These are phyloP conservation scores for Formica selysi DNA, from an alignment of 1,140 invertebrate genomes.

Conservation along the genomic window DNA sequence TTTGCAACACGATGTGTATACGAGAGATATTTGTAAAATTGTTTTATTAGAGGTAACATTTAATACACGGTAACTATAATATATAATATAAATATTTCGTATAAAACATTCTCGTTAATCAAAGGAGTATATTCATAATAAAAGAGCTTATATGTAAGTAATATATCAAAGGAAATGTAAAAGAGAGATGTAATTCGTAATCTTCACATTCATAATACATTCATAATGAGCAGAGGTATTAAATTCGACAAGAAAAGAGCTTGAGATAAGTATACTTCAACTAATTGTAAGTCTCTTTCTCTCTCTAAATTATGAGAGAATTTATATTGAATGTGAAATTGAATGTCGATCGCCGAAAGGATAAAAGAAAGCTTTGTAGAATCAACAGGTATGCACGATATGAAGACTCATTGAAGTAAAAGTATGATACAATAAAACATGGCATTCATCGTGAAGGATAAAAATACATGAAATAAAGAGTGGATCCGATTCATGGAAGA, in stretches of 20 bases:
- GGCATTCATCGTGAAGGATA: neutral
- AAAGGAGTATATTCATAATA: too few relatives aligned
- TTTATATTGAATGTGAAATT: neutral
- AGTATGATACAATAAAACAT: neutral
- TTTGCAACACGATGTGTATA: neutral
- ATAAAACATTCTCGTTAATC: neutral
- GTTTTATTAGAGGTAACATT: neutral
- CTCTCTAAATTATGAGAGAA: neutral
- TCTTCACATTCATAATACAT: neutral
- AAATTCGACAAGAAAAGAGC: constrained; percentile 7
- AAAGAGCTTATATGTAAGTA: neutral
- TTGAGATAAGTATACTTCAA: neutral
- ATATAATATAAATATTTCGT: neutral
- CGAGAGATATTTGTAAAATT: neutral
- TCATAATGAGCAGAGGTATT: neutral
- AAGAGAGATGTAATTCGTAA: neutral
- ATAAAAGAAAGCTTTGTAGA: neutral
- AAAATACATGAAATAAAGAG: neutral
- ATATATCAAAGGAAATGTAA: neutral
- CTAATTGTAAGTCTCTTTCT: too few relatives aligned
- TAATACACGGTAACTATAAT: neutral
- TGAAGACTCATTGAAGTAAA: neutral
- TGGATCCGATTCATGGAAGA: neutral
- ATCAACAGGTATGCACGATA: constrained; percentile 32
- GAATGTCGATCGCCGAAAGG: neutral